Conservation (phyloP, 2,797 vertebrate genomes). For the Tragelaphus oryx region DNA sequence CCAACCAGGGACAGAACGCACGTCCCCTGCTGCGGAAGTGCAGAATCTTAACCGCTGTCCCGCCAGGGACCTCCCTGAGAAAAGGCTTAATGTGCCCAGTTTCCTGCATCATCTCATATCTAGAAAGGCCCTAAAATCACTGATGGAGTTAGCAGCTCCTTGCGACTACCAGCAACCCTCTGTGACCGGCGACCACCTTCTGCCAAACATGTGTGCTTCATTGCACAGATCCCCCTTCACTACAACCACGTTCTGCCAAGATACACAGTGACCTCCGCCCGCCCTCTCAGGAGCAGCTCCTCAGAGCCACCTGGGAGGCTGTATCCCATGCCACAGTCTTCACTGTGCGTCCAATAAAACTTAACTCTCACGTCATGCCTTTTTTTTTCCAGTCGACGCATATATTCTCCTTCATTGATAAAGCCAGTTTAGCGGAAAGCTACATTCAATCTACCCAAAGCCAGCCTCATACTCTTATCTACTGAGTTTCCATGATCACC, state of each 20-base stretch:
- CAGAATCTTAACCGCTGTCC: neutral
- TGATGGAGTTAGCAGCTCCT: neutral
- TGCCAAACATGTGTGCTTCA: neutral
- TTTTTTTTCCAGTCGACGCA: neutral
- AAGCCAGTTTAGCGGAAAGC: neutral
- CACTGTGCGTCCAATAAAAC: neutral
- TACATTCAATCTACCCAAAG: fast-evolving
- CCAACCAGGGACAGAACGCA: neutral
- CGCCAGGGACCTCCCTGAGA: neutral
- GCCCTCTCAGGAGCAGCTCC: neutral
- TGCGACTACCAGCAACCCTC: neutral
- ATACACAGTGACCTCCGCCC: fast-evolving
- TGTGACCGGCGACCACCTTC: neutral
- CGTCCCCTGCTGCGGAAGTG: neutral
- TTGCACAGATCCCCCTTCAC: fast-evolving
- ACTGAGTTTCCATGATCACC: fast-evolving
- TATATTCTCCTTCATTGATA: neutral
- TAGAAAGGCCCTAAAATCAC: neutral
- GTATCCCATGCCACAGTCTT: neutral
- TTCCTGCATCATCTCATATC: neutral
- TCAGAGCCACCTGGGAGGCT: neutral
- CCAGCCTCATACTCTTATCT: neutral
- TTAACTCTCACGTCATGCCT: fast-evolving
- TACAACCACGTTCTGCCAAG: neutral
- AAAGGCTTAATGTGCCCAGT: neutral